Percentiles rank a stretch among this genome's conserved stretches.
Conservation (phyloP, 2,888 invertebrate species). For the Blomia tropicalis region DNA sequence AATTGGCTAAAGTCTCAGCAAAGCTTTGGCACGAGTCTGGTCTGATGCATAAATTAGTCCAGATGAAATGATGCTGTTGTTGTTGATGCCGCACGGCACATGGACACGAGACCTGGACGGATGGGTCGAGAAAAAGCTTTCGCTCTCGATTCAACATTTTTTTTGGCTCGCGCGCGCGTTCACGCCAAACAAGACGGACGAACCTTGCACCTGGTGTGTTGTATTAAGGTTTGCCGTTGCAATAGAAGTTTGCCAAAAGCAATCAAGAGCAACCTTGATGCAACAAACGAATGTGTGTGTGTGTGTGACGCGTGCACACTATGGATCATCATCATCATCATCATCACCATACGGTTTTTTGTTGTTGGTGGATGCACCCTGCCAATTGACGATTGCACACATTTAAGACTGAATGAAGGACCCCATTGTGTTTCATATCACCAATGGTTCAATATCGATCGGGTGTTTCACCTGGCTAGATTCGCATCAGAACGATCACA, state of each 20-base stretch:
- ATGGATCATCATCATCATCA: not conserved
- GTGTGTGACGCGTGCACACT: not conserved
- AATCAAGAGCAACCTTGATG: not conserved
- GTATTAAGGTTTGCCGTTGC: not conserved
- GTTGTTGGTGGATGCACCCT: not conserved
- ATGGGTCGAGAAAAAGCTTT: no score
- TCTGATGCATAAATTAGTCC: no score
- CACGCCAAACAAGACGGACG: no score
- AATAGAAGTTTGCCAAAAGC: no score
- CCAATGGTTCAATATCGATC: not conserved
- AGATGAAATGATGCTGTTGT: no score
- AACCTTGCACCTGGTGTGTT: constrained; percentile 3
- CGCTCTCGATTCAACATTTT: no score
- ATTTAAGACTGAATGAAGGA: not conserved
- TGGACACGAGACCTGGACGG: no score
- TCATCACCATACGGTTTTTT: not conserved
- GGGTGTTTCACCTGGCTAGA: constrained; percentile 17
- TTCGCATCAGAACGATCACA: constrained; percentile 8
- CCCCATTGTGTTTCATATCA: not conserved
- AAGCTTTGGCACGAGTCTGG: no score
- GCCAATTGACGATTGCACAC: not conserved
- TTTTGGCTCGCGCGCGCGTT: no score
- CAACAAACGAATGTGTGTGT: not conserved
- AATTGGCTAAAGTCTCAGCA: no score
- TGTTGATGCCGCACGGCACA: no score